phyloP scores from a whole-genome alignment of 92 coral and sea anemone species.

The Epizoanthus rinbou region DNA sequence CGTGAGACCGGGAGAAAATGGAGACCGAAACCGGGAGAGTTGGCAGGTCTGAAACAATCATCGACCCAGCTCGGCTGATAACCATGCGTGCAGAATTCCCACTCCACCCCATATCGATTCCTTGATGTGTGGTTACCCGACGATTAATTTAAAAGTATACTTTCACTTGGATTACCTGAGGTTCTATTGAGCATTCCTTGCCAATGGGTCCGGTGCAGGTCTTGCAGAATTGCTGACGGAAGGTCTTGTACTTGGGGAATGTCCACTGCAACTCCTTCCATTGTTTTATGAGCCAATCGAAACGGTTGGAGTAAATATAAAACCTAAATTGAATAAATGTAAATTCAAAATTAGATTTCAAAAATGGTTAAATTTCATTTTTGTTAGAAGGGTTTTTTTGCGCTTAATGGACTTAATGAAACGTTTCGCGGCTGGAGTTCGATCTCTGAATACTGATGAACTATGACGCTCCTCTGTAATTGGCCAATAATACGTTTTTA shows the following conservation, averaged over 20 bases:
- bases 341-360: too few species aligned
- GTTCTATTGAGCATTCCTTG: constrained; percentile 49
- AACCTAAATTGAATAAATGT: neutral
- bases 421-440: neutral
- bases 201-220: constrained; percentile 51
- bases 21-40: too few species aligned
- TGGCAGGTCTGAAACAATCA: too few species aligned
- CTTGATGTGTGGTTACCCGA: too few species aligned
- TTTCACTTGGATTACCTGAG: neutral
- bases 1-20: too few species aligned
- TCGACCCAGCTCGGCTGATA: too few species aligned
- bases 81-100: too few species aligned
- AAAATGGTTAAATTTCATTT: too few species aligned
- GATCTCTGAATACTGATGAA: neutral
- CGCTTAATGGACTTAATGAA: neutral
- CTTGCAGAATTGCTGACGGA: constrained; percentile 54
- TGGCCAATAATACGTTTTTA: too few species aligned
- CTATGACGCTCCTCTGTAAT: too few species aligned
- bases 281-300: constrained; percentile 41
- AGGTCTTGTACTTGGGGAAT: constrained; percentile 27
- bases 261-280: constrained; percentile 57
- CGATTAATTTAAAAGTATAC: neutral
- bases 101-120: too few species aligned
- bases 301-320: constrained; percentile 40
- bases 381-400: too few species aligned